Evolutionary conservation across 2,888 invertebrate species (phyloP), one percentile per base, ranked within the genome.

Genomic region (Nesidiocoris tenuis): DNA sequence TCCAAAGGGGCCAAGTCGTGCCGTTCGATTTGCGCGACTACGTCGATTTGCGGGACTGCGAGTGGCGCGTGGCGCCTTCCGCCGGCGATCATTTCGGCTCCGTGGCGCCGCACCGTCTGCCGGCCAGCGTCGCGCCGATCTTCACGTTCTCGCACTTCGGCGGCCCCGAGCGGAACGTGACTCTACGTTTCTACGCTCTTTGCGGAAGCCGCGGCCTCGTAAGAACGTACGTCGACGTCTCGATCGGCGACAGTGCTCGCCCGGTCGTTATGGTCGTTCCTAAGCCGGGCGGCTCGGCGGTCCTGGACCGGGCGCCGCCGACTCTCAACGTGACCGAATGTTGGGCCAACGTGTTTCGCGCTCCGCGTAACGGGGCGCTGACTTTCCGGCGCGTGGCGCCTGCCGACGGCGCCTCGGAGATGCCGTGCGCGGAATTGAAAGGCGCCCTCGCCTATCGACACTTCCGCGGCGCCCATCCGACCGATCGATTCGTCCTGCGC

Each of bases 401-500:
- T 12, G 39, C 39, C 39, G 39, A 39, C 39, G 70, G 70, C 0
- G 61, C 61, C 9, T 61, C 72, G 61, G 72, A 72, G 54, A 19
- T 72, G 22, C 61, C 72, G 5, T 72, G 72, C 21, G 5, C 19
- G 1, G 72, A 72, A 19, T 39, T 72, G 16, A 9, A 19, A 7
- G 72, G 72, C 55, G 61, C 72, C 39, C 7, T 72, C 22, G 22
- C 61, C 63, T 72, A 72, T 61, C 72, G 72, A 21, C 72, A 72
- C 19, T 72, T 72, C 72, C 72, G 72, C 63, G 72, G 72, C 21
- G 72, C 72, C 54, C 72, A 72, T 18, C 72, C 72, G 17, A 61
- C 72, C 1, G 72, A 72, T 21, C 61, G 72, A 12, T 39, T 72
- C 54, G 61, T 61, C 21, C 63, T 72, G 17, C 23, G 63, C 19